phyloP scores from a whole-genome alignment of 2,888 invertebrate genomes.

The Lasius platythorax region DNA sequence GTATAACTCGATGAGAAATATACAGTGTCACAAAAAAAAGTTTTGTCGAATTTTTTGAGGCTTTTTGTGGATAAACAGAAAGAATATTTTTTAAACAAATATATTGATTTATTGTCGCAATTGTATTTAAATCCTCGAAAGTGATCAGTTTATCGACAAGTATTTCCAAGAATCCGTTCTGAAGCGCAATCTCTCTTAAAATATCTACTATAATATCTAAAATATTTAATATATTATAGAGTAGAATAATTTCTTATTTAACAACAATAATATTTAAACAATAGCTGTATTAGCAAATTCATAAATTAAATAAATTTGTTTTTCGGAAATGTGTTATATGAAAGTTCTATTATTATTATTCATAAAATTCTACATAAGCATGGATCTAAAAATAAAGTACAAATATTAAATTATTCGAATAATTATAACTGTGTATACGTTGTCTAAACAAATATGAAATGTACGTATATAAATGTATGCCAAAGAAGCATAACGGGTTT shows the following conservation, averaged over 20 bases:
- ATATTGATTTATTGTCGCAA: not conserved
- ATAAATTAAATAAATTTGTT: conserved; percentile 37
- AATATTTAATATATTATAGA: not conserved
- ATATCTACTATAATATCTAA: not conserved
- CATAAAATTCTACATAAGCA: not conserved
- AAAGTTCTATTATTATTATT: not conserved
- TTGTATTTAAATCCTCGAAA: not conserved
- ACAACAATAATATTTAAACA: not conserved
- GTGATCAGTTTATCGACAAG: not conserved
- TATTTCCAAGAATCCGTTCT: not conserved
- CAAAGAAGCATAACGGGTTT: not conserved
- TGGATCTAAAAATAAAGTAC: not conserved
- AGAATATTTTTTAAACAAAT: not conserved
- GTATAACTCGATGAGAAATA: not conserved
- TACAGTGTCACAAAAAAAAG: conserved; percentile 7
- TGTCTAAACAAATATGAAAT: conserved; percentile 3
- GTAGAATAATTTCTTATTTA: not conserved
- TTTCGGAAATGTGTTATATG: not conserved
- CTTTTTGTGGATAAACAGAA: not conserved
- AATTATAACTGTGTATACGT: not conserved
- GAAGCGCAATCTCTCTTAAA: not conserved
- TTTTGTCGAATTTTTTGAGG: not conserved
- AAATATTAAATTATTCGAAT: conserved; percentile 33
- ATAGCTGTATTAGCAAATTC: not conserved
- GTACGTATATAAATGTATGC: conserved; percentile 15